Base-by-base conservation (phyloP, 2,797 vertebrate genomes). In the Chlorospingus flavigularis region DNA sequence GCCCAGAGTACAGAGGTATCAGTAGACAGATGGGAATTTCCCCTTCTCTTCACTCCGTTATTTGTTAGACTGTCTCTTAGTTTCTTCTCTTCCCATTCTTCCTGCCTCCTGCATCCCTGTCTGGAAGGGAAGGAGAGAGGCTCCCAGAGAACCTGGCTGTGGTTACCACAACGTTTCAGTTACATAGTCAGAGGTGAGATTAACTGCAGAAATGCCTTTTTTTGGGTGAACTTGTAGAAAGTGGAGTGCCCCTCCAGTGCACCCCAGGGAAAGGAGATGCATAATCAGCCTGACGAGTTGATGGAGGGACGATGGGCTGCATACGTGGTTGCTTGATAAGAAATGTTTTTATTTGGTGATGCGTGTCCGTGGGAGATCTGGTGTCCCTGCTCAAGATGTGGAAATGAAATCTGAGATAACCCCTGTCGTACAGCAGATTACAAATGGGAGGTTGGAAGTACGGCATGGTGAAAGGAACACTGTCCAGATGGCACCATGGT, bases 401-500 rank as follows among this genome's bases (percentile, higher is more conserved):
- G 80, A 86, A 87, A 58, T 88, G 76, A 86, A 94, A 91, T 95
- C 82, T 45, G 78, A 95, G 91, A 94, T 85, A 92, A 87, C 90
- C 92, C 86, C 83, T 58, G 26, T 80, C 88, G 80, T 91, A 9
- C 68, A 79, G 71, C 66, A 10, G 53, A 60, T 62, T 79, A 73
- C 45, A 82, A 92, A 89, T 63, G 77, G n/a, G 68, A 82, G 83
- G 87, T 15, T 93, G 82, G 72, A 84, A 70, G 85, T 54, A 47
- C 18, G 11, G 80, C 66, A 6, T 19, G 81, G 95, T n/a, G 90
- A 95, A 89, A 91, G 87, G 78, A 92, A 71, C 90, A 86, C 73
- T 91, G 17, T 94, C 94, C 95, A 96, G 95, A 97, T 97, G 95
- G 92, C 95, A 97, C 89, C 21, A 11, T 39, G 62, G 95, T 97